Evolutionary conservation across 2,113 vertebrate species (phyloP).

Genomic region (Vicugna pacos): DNA sequence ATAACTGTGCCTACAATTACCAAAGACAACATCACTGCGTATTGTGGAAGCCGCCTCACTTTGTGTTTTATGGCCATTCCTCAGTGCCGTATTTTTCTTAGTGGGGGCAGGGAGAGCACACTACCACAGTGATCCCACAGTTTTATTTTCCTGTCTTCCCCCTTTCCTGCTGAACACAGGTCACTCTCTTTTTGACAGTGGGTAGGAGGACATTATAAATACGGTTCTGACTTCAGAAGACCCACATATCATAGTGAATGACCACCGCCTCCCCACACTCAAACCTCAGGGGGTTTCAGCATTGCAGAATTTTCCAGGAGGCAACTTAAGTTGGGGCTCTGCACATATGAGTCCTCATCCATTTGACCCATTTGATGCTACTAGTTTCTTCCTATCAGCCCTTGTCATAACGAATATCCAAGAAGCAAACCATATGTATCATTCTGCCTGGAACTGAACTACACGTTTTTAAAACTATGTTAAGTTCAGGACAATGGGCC

Average conservation of each 20-base stretch:
- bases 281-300: not conserved
- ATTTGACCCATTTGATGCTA: not conserved
- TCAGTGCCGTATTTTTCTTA: not conserved
- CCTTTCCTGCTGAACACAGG: not conserved
- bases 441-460: not conserved
- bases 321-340: not conserved
- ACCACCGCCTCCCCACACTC: not conserved
- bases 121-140: not conserved
- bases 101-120: not conserved
- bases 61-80: not conserved
- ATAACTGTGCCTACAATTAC: not conserved
- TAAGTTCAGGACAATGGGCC: not conserved
- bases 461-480: not conserved
- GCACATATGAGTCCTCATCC: not conserved
- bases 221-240: not conserved
- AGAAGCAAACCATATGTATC: not conserved
- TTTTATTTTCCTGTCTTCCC: not conserved
- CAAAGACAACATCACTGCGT: not conserved
- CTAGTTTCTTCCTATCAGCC: not conserved
- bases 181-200: not conserved
- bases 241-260: not conserved
- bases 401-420: constrained; percentile 11
- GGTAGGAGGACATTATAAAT: not conserved
- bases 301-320: not conserved
- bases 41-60: not conserved